Evolutionary conservation across 1,140 invertebrate genomes (phyloP).

Genomic region (Mactra quadrangularis): DNA sequence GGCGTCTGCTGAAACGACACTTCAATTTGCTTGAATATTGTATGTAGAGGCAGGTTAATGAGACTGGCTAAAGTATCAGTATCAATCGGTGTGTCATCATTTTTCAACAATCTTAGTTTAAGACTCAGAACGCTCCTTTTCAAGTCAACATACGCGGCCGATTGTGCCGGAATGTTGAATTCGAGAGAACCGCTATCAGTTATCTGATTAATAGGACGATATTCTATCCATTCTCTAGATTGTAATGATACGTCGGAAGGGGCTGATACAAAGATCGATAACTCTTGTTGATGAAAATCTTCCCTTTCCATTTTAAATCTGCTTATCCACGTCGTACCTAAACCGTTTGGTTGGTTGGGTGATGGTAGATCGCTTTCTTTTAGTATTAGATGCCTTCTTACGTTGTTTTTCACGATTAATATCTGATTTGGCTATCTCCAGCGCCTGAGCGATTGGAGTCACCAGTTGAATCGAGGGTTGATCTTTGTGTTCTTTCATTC

Average conservation of each 20-base stretch:
- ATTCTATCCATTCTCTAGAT: conserved; percentile 5
- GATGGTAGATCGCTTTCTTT: conserved; percentile 30
- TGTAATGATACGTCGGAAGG: not conserved
- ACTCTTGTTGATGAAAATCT: not conserved
- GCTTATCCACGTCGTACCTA: not conserved
- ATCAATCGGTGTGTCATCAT: not conserved
- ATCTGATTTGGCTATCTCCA: conserved; percentile 56
- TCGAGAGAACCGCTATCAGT: conserved; percentile 2
- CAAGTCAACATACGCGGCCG: conserved; percentile 46
- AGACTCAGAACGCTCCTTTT: conserved; percentile 27
- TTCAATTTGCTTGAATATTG: conserved; percentile 41
- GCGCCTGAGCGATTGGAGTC: too few relatives aligned
- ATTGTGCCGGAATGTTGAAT: conserved; percentile 40
- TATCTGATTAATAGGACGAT: not conserved
- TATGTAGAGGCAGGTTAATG: conserved; percentile 30
- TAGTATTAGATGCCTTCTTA: conserved; percentile 10
- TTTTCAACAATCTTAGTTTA: not conserved
- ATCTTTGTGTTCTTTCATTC: not conserved
- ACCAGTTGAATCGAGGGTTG: conserved; percentile 25
- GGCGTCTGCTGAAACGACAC: conserved; percentile 26
- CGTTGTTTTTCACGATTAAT: conserved; percentile 1
- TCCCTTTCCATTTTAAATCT: conserved; percentile 7
- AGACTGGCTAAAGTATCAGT: conserved; percentile 7
- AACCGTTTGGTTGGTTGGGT: not conserved
- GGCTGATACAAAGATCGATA: not conserved